Percentiles rank a stretch among this genome's conserved stretches.
Conservation (phyloP, 1,140 invertebrate species). For the Calliphora vicina region DNA sequence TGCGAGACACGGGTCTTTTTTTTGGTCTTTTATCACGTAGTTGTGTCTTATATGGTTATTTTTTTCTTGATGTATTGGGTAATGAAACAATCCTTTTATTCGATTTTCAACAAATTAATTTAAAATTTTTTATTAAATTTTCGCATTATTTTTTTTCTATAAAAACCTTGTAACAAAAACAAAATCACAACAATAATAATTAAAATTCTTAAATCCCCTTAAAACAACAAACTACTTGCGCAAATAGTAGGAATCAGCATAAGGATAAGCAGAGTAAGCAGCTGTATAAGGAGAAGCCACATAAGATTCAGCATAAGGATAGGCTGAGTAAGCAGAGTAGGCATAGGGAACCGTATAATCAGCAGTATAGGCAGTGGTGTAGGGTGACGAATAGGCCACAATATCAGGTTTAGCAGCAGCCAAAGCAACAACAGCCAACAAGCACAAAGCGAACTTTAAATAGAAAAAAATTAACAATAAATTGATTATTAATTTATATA, state of each 20-base stretch:
- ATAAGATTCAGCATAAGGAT: conserved; percentile 32
- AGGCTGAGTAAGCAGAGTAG: conserved; percentile 25
- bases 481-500: background rate
- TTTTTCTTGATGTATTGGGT: too few species aligned
- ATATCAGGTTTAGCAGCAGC: conserved; percentile 56
- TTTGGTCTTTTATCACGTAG: too few species aligned
- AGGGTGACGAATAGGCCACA: conserved; percentile 45
- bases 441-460: conserved; percentile 53
- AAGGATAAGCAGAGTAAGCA: conserved; percentile 37
- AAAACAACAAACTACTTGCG: conserved; percentile 21
- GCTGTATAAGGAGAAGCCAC: conserved; percentile 30
- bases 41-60: too few species aligned
- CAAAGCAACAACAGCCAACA: conserved; percentile 55
- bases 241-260: conserved; percentile 37
- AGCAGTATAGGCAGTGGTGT: conserved; percentile 35
- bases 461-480: conserved; percentile 22
- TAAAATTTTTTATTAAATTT: background rate
- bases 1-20: too few species aligned
- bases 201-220: conserved; percentile 11
- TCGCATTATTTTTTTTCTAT: background rate
- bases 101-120: background rate
- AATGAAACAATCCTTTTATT: background rate
- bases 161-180: background rate
- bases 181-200: background rate
- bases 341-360: conserved; percentile 28